Conservation (phyloP, 1,140 invertebrate genomes). For the Vanessa atalanta region DNA sequence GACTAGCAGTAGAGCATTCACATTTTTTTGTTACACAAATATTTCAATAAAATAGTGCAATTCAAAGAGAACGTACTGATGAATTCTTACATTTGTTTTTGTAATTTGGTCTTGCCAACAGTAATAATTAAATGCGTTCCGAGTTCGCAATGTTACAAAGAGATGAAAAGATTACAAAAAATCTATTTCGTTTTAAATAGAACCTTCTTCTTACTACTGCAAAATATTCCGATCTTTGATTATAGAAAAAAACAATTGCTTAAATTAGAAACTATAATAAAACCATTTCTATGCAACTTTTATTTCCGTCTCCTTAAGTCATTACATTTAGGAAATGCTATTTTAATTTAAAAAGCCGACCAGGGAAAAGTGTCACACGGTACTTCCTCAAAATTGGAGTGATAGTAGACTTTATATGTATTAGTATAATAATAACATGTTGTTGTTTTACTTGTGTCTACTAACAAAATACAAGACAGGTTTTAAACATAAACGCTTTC, state of each 20-base stretch:
- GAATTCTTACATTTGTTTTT: not conserved
- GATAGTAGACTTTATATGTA: not conserved
- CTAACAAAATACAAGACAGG: too few relatives aligned
- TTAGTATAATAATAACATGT: too few relatives aligned
- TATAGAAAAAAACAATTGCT: not conserved
- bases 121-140: not conserved
- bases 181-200: not conserved
- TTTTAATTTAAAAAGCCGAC: not conserved
- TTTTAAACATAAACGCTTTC: too few relatives aligned
- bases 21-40: too few relatives aligned
- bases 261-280: slow-evolving; percentile 4
- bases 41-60: too few relatives aligned
- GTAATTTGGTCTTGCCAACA: not conserved
- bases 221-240: not conserved
- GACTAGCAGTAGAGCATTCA: too few relatives aligned
- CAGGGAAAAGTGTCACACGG: not conserved
- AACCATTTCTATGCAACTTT: not conserved
- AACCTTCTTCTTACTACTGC: not conserved
- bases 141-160: not conserved
- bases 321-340: not conserved
- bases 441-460: too few relatives aligned
- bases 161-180: slow-evolving; percentile 1
- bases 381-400: not conserved
- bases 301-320: slow-evolving; percentile 3
- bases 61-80: too few relatives aligned